These are phyloP conservation scores for Hypotaenidia okinawae DNA, from an alignment of 2,797 vertebrate genomes.

Conservation along the genomic window DNA sequence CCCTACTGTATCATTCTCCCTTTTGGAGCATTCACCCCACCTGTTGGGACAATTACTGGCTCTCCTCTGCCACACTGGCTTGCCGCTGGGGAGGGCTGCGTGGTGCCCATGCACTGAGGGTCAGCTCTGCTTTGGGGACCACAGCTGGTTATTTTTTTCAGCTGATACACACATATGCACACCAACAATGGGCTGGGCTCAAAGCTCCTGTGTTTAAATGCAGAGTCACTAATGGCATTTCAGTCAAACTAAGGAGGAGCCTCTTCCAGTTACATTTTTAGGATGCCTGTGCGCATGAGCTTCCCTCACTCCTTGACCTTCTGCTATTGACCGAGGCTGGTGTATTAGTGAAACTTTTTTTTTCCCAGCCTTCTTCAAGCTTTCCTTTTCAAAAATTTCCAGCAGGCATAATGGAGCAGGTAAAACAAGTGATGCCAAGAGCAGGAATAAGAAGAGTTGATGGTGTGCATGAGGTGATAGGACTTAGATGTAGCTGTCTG, in stretches of 20 bases:
- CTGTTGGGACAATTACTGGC: background rate
- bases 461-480: conserved; percentile 11
- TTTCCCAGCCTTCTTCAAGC: conserved; percentile 23
- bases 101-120: rapidly evolving
- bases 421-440: conserved; percentile 6
- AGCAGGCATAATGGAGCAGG: conserved; percentile 25
- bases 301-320: background rate
- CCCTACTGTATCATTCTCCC: no score
- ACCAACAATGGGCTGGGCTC: background rate
- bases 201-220: background rate
- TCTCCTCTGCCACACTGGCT: rapidly evolving
- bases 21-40: background rate
- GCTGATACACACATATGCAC: rapidly evolving
- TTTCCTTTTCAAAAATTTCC: conserved; percentile 47
- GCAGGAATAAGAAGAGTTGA: background rate
- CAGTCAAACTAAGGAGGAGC: conserved; percentile 14
- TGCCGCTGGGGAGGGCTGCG: background rate
- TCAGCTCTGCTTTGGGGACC: background rate
- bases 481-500: conserved; percentile 2
- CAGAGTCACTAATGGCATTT: background rate
- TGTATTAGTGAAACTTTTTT: background rate
- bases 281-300: rapidly evolving
- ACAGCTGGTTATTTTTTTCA: background rate
- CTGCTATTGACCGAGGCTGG: background rate
- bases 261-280: background rate